Percentiles rank a stretch among this genome's conserved stretches.
Conservation (phyloP, 2,113 vertebrate genomes). For the Carassius gibelio region DNA sequence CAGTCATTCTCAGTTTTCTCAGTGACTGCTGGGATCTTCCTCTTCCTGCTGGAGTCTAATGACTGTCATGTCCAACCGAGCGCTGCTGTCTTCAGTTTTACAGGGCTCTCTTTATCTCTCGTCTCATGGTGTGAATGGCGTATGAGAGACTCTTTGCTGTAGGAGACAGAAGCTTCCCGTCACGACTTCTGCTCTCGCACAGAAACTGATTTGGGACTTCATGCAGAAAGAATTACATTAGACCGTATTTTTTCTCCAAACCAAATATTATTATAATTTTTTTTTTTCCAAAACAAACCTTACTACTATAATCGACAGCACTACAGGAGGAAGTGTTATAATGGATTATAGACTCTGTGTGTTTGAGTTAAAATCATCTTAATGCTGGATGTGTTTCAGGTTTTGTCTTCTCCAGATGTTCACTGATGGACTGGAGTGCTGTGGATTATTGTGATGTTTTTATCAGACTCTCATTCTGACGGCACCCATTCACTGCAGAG, state of each 20-base stretch:
- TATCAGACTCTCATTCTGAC: too few species aligned
- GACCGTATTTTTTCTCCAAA: background rate
- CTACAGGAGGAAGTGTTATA: too few species aligned
- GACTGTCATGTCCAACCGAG: slow-evolving; percentile 28
- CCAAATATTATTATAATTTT: too few species aligned
- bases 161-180: background rate
- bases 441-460: too few species aligned
- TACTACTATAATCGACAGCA: too few species aligned
- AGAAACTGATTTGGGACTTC: background rate
- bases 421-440: too few species aligned
- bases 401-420: too few species aligned
- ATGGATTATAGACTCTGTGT: too few species aligned
- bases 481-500: too few species aligned
- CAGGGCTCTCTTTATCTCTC: background rate
- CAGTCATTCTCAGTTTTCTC: slow-evolving; percentile 19
- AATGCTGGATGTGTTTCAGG: too few species aligned
- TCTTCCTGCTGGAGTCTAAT: slow-evolving; percentile 23
- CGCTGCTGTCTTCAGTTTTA: background rate
- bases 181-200: background rate
- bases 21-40: background rate
- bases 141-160: background rate
- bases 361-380: too few species aligned
- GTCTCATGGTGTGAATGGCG: slow-evolving; percentile 17
- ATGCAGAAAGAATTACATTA: background rate
- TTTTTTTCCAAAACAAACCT: too few species aligned